Evolutionary conservation across 2,113 vertebrate genomes (phyloP).

Genomic region (Machaerirhynchus nigripectus): DNA sequence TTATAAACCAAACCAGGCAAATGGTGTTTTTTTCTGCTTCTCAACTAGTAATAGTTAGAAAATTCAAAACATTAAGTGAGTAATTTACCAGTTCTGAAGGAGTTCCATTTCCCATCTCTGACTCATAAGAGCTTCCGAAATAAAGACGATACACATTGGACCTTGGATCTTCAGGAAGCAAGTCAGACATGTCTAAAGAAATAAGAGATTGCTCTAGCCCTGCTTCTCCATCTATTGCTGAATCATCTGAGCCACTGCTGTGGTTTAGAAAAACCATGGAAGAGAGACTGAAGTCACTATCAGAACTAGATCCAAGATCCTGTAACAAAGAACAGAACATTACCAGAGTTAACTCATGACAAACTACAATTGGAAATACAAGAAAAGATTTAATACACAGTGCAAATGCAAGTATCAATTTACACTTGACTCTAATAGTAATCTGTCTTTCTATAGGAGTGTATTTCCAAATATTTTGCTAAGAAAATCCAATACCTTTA

Average conservation of each 20-base stretch:
- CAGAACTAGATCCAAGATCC: constrained; percentile 87
- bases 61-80: neutral
- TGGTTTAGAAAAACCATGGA: constrained; percentile 96
- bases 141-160: constrained; percentile 92
- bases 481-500: neutral
- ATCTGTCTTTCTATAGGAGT: neutral
- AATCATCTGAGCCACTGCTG: constrained; percentile 92
- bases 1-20: neutral
- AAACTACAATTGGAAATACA: neutral
- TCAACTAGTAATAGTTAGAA: neutral
- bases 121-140: constrained; percentile 95
- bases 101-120: constrained; percentile 84
- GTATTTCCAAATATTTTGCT: neutral
- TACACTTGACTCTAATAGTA: neutral
- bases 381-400: neutral
- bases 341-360: neutral
- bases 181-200: constrained; percentile 79
- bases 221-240: constrained; percentile 80
- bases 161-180: constrained; percentile 77
- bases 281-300: constrained; percentile 93
- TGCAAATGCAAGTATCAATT: neutral
- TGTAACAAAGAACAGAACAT: constrained; percentile 51
- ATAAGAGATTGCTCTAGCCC: constrained; percentile 81
- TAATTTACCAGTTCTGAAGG: constrained; percentile 81
- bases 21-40: neutral